A percentile compares a stretch with the other conserved stretches of the same genome.
Evolutionary conservation across 2,888 invertebrate species (phyloP).

Genomic region (Harmothoe impar): DNA sequence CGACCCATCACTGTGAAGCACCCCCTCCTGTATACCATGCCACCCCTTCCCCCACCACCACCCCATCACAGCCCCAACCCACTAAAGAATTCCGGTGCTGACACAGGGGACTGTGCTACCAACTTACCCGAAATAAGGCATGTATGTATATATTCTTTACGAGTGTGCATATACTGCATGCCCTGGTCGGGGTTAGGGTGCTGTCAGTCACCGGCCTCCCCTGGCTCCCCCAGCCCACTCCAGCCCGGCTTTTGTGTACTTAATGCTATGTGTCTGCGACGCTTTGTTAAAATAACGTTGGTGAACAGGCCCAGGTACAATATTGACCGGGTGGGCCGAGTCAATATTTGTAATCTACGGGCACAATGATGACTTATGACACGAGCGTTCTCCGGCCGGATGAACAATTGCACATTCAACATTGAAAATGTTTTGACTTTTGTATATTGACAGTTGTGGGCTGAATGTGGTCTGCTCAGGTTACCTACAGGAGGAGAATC

Average conservation of each 20-base stretch:
- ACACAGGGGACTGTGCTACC: conserved; percentile 51
- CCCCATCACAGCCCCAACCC: not conserved
- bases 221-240: not conserved
- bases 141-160: conserved; percentile 57
- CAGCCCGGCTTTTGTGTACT: conserved; percentile 20
- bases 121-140: conserved; percentile 55
- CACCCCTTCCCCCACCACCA: not conserved
- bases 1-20: not conserved
- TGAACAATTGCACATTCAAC: conserved; percentile 61
- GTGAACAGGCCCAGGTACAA: conserved; percentile 19
- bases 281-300: conserved; percentile 60
- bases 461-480: not conserved
- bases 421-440: conserved; percentile 62
- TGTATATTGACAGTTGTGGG: conserved; percentile 60
- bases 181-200: conserved; percentile 36
- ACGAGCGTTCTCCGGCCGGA: not conserved
- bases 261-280: conserved; percentile 50
- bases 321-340: conserved; percentile 40
- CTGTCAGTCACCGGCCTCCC: conserved; percentile 12
- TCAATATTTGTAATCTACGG: conserved; percentile 56
- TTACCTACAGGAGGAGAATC: not conserved
- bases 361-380: conserved; percentile 61
- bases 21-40: not conserved
- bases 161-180: conserved; percentile 52
- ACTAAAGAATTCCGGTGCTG: conserved; percentile 42